phyloP scores from a whole-genome alignment of 2,113 vertebrate species.

The Pipra filicauda region DNA sequence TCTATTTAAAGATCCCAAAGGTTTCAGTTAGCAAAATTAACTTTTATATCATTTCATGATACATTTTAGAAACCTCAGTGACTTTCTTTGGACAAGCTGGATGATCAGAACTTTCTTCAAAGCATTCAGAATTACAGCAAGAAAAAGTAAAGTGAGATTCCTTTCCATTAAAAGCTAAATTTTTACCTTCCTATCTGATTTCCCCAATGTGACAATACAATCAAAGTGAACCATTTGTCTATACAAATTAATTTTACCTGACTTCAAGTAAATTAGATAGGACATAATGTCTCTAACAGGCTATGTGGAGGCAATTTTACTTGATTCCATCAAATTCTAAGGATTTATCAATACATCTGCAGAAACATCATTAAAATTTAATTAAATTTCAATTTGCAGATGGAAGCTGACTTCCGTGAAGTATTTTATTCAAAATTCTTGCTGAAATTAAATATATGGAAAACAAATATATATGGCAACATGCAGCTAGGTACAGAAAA shows the following conservation, averaged over 20 bases:
- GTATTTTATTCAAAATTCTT: neutral
- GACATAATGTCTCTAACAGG: neutral
- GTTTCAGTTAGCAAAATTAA: slow-evolving; percentile 64
- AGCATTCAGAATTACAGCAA: neutral
- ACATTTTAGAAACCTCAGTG: slow-evolving; percentile 47
- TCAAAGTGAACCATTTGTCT: neutral
- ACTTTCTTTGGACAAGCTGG: slow-evolving; percentile 35
- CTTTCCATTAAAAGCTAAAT: neutral
- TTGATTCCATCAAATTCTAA: neutral
- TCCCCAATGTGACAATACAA: neutral
- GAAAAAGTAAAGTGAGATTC: neutral
- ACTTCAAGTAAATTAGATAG: neutral
- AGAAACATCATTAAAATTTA: neutral
- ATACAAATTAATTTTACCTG: slow-evolving; percentile 22
- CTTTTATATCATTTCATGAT: slow-evolving; percentile 55
- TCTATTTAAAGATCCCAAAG: slow-evolving; percentile 63
- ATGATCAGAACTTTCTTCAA: neutral
- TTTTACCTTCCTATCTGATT: neutral
- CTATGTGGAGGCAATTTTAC: neutral
- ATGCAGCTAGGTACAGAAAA: neutral
- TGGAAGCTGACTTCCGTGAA: neutral
- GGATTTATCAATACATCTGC: neutral
- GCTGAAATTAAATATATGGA: neutral
- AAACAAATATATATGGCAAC: neutral
- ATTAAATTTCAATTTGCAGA: neutral